A percentile compares a stretch with the other conserved stretches of the same genome.
phyloP scores from a whole-genome alignment of 2,113 vertebrate genomes.

The Phasianus colchicus region DNA sequence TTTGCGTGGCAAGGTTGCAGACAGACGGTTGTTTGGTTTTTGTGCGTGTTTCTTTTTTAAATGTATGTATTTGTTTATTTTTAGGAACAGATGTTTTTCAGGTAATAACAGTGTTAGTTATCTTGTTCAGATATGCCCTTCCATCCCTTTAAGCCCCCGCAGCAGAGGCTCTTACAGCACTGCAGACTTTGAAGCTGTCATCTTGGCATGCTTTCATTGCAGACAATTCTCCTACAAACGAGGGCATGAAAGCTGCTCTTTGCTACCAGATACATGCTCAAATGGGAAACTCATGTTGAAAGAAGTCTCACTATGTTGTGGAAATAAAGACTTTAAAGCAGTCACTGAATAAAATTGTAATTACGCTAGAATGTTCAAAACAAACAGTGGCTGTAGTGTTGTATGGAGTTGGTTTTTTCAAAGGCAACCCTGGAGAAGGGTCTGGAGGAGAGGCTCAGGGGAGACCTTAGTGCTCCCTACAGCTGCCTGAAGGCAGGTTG shows the following conservation, averaged over 20 bases:
- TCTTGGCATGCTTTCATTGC: background rate
- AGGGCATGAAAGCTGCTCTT: background rate
- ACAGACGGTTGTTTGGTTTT: too few species aligned
- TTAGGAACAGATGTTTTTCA: background rate
- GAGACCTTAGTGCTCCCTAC: too few species aligned
- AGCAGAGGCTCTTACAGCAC: background rate
- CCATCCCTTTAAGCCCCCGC: background rate
- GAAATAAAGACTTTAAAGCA: background rate
- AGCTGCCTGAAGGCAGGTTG: too few species aligned
- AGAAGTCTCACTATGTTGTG: background rate
- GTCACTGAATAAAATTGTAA: rapidly evolving
- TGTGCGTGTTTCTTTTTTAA: too few species aligned
- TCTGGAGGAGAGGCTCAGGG: too few species aligned
- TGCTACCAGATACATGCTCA: background rate
- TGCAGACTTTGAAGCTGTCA: background rate
- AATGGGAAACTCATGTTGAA: background rate
- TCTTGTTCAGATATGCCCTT: background rate
- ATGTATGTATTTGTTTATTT: too few species aligned
- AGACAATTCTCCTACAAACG: background rate
- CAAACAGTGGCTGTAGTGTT: background rate
- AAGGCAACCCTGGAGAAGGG: background rate
- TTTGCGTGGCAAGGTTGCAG: background rate
- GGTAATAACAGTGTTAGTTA: background rate
- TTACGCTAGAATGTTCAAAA: background rate
- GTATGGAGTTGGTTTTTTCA: background rate